Conservation (phyloP, 2,113 vertebrate species). For the Dipodomys ordii region DNA sequence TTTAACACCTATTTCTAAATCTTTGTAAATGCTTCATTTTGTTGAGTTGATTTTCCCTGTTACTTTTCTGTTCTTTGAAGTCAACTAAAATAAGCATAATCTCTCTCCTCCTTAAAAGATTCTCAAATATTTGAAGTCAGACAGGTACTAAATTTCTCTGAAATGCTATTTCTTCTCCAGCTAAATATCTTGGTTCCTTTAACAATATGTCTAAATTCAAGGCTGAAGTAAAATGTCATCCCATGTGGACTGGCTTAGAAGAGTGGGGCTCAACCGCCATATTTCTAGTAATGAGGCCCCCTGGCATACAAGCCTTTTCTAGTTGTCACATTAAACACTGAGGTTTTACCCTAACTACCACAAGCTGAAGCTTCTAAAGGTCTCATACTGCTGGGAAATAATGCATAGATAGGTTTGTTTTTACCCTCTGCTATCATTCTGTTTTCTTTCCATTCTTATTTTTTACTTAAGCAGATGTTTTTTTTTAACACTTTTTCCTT, state of each 20-base stretch:
- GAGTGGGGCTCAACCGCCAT: neutral
- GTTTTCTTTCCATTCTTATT: constrained; percentile 7
- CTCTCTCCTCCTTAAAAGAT: neutral
- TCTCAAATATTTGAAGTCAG: neutral
- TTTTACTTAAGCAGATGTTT: neutral
- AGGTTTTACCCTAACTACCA: neutral
- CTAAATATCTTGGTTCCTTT: neutral
- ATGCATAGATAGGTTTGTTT: neutral
- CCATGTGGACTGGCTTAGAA: neutral
- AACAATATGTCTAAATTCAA: neutral
- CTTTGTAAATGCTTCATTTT: neutral
- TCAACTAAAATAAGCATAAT: neutral
- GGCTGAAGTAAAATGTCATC: neutral
- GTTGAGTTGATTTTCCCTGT: neutral
- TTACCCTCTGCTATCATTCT: neutral
- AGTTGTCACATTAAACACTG: neutral
- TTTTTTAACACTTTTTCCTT: neutral
- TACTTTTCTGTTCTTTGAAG: neutral
- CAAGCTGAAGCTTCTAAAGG: neutral
- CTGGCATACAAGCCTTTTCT: no score
- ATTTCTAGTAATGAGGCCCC: neutral
- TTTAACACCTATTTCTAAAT: neutral
- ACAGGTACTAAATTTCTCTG: neutral
- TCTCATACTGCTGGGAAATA: neutral
- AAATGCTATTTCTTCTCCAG: neutral